A percentile compares a stretch with the other conserved stretches of the same genome.
Conservation (phyloP, 2,113 vertebrate species). For the Mandrillus leucophaeus region DNA sequence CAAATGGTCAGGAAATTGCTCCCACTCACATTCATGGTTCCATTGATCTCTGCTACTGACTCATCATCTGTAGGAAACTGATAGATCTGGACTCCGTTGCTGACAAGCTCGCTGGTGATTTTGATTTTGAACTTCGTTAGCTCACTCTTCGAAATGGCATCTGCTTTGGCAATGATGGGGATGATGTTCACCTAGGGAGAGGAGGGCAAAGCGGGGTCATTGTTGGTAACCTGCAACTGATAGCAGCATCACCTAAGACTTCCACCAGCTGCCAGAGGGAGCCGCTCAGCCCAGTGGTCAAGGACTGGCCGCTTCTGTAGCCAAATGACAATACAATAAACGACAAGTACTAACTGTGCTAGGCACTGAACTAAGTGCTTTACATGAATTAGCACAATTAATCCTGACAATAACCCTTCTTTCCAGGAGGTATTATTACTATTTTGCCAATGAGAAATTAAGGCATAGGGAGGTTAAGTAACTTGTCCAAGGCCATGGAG, state of each 20-base stretch:
- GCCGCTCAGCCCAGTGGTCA: background rate
- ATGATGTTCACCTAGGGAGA: slow-evolving; percentile 95
- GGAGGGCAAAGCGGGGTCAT: background rate
- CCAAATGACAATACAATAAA: slow-evolving; percentile 9
- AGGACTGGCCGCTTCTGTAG: background rate
- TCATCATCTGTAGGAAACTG: slow-evolving; percentile 99
- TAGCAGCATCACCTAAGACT: background rate
- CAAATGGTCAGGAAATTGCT: background rate
- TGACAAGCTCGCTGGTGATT: slow-evolving; percentile 98
- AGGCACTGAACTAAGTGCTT: slow-evolving; percentile 12
- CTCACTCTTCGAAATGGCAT: slow-evolving; percentile 98
- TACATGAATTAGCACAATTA: background rate
- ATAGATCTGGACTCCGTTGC: slow-evolving; percentile 98
- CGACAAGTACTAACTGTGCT: background rate
- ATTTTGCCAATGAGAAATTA: slow-evolving; percentile 43
- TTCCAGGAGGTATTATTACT: background rate
- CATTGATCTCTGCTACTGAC: slow-evolving; percentile 97
- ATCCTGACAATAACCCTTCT: background rate
- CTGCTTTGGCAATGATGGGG: slow-evolving; percentile 98
- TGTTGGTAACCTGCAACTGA: background rate
- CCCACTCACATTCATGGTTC: slow-evolving; percentile 96
- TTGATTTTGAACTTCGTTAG: slow-evolving; percentile 99
- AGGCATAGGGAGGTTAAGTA: background rate
- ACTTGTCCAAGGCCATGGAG: slow-evolving; percentile 26
- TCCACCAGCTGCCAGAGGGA: background rate